Base-by-base conservation (phyloP, 2,113 vertebrate genomes). In the Amphiprion percula region DNA sequence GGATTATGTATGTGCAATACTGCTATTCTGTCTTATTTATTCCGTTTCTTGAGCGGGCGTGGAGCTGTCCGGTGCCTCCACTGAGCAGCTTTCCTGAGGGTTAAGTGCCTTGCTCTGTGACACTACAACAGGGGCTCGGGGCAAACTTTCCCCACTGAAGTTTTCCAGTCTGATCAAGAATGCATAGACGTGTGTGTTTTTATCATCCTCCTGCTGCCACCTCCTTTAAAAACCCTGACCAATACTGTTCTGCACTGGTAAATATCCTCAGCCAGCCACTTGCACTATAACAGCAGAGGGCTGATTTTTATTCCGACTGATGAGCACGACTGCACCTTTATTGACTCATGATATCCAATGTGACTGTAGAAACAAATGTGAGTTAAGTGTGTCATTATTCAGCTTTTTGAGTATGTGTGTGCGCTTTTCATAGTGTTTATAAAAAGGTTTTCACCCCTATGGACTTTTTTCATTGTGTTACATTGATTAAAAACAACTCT, bases 31-130 rank as follows among this genome's bases (percentile, higher is more conserved):
- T 64, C 3, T 33, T 55, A 81, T 73, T 50, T 55, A 67, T 56
- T 84, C 7, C 19, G 14, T 61, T 56, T 74, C 10, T 10, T 24
- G 14, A 62, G 5, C 17, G 61, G 41, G 10, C 1, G 5, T 52
- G 26, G 37, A 79, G 68, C 39, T 28, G 47, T 26, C 24, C 26
- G 54, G 21, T 65, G 15, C 58, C 59, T 64, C 49, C 24, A 30
- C 2, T 59, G 28, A 75, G 68, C 74, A 80, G 46, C 30, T 68
- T 46, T 55, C n/a, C 10, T 62, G 30, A 63, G 56, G 60, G 59
- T 64, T 46, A 77, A 85, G 91, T 89, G 92, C 90, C 90, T 92
- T 90, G 64, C 85, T 84, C 66, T 60, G 16, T 64, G 39, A 71
- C 64, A 70, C 60, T 50, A 74, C 21, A 46, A 19, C 41, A 37